Conservation (phyloP, 2,888 invertebrate genomes). For the Ashinkailepas kermadecensis region DNA sequence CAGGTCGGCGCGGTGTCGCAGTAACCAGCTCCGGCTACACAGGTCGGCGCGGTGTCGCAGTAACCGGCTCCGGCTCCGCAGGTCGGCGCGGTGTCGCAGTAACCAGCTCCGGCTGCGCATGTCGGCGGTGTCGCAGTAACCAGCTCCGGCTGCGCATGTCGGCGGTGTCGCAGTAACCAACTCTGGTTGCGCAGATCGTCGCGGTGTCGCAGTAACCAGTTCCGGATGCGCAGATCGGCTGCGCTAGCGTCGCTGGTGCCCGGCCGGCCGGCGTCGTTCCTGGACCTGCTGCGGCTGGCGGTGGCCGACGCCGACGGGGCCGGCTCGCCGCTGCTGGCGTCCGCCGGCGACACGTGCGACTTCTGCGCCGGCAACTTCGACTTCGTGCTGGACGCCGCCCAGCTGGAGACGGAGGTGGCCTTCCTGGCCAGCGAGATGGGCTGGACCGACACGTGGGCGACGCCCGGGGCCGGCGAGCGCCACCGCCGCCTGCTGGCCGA, state of each 20-base stretch:
- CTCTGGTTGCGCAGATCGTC: no score
- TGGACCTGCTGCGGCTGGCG: background rate
- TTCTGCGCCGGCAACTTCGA: background rate
- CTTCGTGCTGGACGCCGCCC: constrained; percentile 1
- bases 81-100: no score
- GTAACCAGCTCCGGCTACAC: no score
- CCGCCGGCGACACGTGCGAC: background rate
- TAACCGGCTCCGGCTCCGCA: no score
- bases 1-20: no score
- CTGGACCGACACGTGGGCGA: background rate
- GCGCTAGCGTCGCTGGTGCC: background rate
- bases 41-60: no score
- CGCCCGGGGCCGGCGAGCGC: background rate
- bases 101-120: no score
- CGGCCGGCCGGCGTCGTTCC: background rate
- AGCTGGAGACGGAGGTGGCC: background rate
- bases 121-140: no score
- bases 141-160: no score
- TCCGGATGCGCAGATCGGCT: background rate
- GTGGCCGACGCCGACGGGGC: background rate
- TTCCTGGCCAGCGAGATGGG: background rate
- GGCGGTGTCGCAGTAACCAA: no score
- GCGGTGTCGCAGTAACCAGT: no score
- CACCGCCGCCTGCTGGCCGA: background rate
- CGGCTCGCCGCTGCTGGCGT: background rate